Percentiles rank a stretch among this genome's conserved stretches.
Conservation (phyloP, 1,140 invertebrate genomes). For the Coboldia fuscipes region DNA sequence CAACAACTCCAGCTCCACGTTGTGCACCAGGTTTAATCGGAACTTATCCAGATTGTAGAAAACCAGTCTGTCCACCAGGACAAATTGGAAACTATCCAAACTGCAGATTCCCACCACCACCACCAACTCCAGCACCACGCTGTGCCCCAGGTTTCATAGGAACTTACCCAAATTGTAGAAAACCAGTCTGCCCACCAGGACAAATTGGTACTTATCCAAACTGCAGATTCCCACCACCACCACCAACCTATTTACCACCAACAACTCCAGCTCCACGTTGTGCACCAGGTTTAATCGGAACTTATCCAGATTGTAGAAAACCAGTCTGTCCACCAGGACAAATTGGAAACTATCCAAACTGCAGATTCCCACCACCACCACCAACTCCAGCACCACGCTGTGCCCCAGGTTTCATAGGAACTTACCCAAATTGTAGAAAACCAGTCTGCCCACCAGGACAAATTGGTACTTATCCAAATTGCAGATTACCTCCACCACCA, state of each 20-base stretch:
- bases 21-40: background rate
- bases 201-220: no score
- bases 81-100: constrained; percentile 1
- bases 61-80: background rate
- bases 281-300: background rate
- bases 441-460: no score
- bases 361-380: background rate
- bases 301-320: no score
- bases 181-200: no score
- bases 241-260: background rate
- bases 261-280: background rate
- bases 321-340: no score
- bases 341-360: no score
- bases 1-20: no score
- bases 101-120: constrained; percentile 1
- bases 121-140: background rate
- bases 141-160: background rate
- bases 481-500: background rate
- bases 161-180: no score
- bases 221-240: no score
- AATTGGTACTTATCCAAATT: no score
- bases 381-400: background rate
- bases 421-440: no score
- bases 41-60: no score
- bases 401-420: background rate